Evolutionary conservation across 2,888 invertebrate genomes (phyloP).

Genomic region (Spilarctia lutea): DNA sequence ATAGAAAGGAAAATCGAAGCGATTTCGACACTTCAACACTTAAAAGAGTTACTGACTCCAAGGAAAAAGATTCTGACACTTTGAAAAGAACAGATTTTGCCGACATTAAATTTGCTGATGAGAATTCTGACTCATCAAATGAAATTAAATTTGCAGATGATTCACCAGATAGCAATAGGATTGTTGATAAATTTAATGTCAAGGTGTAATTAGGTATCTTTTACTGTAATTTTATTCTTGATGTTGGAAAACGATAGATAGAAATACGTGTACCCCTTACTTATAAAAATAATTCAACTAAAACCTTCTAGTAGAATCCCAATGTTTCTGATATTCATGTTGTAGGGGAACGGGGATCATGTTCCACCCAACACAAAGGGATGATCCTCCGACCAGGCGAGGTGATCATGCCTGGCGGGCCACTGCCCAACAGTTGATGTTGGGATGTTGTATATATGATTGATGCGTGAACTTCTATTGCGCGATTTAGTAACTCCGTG

Average conservation of each 20-base stretch:
- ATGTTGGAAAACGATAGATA: slow-evolving; percentile 40
- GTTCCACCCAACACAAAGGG: no score
- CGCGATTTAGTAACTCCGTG: no score
- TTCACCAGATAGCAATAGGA: slow-evolving; percentile 80
- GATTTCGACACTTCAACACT: slow-evolving; percentile 74
- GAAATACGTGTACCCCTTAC: slow-evolving; percentile 32
- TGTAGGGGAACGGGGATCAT: no score
- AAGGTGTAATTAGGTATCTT: slow-evolving; percentile 60
- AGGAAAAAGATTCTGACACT: slow-evolving; percentile 86
- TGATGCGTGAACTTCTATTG: no score
- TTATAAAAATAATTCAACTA: slow-evolving; percentile 21
- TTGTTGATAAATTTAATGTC: slow-evolving; percentile 76
- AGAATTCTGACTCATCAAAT: slow-evolving; percentile 87
- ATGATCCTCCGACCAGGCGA: no score
- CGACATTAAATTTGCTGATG: slow-evolving; percentile 91
- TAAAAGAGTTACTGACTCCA: slow-evolving; percentile 89
- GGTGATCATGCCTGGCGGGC: no score
- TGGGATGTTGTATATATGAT: no score
- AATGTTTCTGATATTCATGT: neutral
- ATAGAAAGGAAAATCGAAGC: slow-evolving; percentile 65
- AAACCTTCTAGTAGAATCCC: neutral
- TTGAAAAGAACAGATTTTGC: slow-evolving; percentile 87
- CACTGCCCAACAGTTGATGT: no score
- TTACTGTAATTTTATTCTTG: slow-evolving; percentile 30
- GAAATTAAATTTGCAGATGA: slow-evolving; percentile 82